These are phyloP conservation scores for Psittacula derbiana DNA, from an alignment of 2,797 vertebrate genomes.

Conservation along the genomic window DNA sequence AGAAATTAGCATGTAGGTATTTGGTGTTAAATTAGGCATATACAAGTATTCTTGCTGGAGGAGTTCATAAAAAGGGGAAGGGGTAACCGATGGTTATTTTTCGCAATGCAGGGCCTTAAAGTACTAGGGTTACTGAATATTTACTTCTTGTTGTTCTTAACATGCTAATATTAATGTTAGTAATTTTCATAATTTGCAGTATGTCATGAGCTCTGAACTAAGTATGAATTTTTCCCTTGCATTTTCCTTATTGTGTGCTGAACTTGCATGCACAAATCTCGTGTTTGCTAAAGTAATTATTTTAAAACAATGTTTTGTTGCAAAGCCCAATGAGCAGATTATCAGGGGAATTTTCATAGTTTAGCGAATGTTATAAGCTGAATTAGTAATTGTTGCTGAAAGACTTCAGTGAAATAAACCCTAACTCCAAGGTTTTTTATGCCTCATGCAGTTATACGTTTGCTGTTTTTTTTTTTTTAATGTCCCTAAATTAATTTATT, in stretches of 20 bases:
- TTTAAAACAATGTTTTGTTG: not conserved
- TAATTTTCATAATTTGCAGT: not conserved
- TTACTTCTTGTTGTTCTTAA: not conserved
- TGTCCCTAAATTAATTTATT: not conserved
- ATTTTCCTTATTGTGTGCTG: not conserved
- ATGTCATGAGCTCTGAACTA: not conserved
- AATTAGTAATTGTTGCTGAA: not conserved
- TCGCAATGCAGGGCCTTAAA: not conserved
- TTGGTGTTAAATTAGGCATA: not conserved
- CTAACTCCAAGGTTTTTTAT: not conserved
- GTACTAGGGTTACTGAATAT: not conserved
- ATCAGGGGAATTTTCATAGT: not conserved
- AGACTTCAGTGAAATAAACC: not conserved
- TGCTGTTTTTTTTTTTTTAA: not conserved
- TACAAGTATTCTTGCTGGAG: not conserved
- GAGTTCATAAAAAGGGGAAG: not conserved
- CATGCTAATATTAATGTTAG: not conserved
- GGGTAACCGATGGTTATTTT: not conserved
- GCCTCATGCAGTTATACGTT: not conserved
- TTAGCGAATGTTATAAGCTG: not conserved
- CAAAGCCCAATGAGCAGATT: not conserved
- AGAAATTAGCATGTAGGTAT: constrained; percentile 87
- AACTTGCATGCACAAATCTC: not conserved
- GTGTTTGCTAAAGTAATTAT: not conserved
- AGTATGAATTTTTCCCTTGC: not conserved